phyloP scores from a whole-genome alignment of 2,113 vertebrate species.

The Macquaria australasica region DNA sequence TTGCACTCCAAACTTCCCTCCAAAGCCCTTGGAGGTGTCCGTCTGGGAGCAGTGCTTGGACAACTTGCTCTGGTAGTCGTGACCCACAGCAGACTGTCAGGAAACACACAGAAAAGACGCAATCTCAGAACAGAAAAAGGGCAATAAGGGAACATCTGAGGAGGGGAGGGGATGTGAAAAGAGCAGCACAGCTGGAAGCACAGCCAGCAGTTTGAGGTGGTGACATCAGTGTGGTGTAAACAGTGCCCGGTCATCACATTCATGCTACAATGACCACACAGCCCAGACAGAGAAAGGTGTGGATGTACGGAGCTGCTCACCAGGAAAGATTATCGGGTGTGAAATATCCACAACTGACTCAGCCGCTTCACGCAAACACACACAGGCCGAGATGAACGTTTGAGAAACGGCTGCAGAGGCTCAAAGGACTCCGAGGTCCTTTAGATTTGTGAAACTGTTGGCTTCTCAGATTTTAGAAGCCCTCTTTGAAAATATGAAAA shows the following conservation, averaged over 20 bases:
- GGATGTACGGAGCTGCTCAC: conserved; percentile 20
- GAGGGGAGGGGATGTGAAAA: background rate
- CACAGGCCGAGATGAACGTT: background rate
- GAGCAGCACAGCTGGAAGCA: background rate
- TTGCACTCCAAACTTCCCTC: conserved; percentile 96
- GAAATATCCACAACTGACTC: conserved; percentile 8
- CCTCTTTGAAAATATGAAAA: background rate
- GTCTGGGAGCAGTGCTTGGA: conserved; percentile 97
- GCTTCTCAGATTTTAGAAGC: background rate
- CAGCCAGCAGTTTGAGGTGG: conserved; percentile 8
- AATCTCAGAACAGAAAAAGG: background rate
- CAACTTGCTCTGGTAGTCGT: conserved; percentile 93
- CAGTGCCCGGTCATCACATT: conserved; percentile 63
- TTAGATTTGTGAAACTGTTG: background rate
- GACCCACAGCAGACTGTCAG: conserved; percentile 93
- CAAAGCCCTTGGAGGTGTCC: conserved; percentile 93
- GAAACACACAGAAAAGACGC: conserved; percentile 1
- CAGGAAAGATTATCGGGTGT: conserved; percentile 22
- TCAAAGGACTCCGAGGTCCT: background rate
- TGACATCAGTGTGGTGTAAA: conserved; percentile 36
- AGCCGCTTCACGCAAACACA: background rate
- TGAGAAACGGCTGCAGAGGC: background rate
- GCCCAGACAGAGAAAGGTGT: background rate
- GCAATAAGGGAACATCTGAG: background rate
- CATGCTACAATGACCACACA: conserved; percentile 27